Conservation (phyloP, 2,888 invertebrate species). For the Scrobipalpa atriplicella region DNA sequence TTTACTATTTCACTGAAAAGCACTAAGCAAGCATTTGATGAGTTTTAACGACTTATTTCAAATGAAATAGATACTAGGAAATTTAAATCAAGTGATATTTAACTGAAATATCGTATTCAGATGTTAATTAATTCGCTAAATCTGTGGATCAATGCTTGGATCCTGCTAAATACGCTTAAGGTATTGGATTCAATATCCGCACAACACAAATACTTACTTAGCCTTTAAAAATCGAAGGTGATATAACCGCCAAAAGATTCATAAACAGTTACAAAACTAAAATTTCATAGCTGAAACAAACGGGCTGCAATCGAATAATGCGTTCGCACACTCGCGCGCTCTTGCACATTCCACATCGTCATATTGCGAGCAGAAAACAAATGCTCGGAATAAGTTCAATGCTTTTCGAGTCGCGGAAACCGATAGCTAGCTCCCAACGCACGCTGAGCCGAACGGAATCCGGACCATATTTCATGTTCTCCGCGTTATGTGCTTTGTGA, state of each 20-base stretch:
- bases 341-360: slow-evolving; percentile 36
- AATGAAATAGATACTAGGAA: not conserved
- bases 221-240: too few species aligned
- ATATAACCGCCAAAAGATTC: too few species aligned
- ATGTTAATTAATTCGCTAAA: too few species aligned
- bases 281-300: too few species aligned
- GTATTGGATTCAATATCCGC: too few species aligned
- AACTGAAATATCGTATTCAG: too few species aligned
- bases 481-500: slow-evolving; percentile 78
- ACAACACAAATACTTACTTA: too few species aligned
- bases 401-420: slow-evolving; percentile 70
- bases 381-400: slow-evolving; percentile 69
- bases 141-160: too few species aligned
- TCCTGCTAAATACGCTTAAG: too few species aligned
- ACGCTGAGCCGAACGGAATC: slow-evolving; percentile 75
- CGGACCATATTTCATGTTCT: slow-evolving; percentile 79
- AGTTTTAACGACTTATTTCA: not conserved
- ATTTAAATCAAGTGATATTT: too few species aligned
- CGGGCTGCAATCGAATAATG: slow-evolving; percentile 14
- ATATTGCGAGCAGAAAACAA: slow-evolving; percentile 62
- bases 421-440: slow-evolving; percentile 71
- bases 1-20: slow-evolving; percentile 1
- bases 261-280: too few species aligned
- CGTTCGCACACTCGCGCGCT: not conserved
- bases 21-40: not conserved